A percentile compares a stretch with the other conserved stretches of the same genome.
Conservation (phyloP, 2,113 vertebrate species). For the Collichthys lucidus region DNA sequence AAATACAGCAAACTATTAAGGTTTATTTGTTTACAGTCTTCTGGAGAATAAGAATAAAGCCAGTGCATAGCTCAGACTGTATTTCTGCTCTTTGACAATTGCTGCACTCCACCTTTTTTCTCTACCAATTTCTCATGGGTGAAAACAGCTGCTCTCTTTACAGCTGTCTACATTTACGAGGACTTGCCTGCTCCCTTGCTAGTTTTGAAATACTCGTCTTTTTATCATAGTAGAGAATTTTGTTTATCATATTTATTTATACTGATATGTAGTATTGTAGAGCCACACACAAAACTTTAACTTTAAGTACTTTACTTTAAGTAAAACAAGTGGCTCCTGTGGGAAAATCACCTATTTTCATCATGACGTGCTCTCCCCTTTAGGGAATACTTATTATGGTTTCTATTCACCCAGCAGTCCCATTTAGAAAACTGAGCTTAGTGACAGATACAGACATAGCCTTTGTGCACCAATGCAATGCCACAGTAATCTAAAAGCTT, state of each 20-base stretch:
- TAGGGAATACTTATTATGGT: background rate
- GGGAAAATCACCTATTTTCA: background rate
- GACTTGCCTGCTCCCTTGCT: background rate
- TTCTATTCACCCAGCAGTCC: background rate
- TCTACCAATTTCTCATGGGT: background rate
- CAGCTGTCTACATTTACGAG: background rate
- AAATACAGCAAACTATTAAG: background rate
- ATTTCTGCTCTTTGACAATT: background rate
- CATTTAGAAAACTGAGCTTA: background rate
- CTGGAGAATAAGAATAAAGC: background rate
- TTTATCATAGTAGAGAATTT: background rate
- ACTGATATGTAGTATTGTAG: background rate
- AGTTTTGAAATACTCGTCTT: background rate
- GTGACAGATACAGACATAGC: background rate
- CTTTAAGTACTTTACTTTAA: too few species aligned
- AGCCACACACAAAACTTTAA: background rate
- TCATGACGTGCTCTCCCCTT: background rate
- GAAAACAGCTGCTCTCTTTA: slow-evolving; percentile 30
- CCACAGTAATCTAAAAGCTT: background rate
- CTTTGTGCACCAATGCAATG: background rate
- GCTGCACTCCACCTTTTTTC: slow-evolving; percentile 16
- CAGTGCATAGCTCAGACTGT: background rate
- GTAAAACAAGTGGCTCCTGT: background rate
- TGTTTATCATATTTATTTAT: background rate
- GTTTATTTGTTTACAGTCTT: background rate